phyloP scores from a whole-genome alignment of 1,140 invertebrate genomes.

The Heliothis virescens region DNA sequence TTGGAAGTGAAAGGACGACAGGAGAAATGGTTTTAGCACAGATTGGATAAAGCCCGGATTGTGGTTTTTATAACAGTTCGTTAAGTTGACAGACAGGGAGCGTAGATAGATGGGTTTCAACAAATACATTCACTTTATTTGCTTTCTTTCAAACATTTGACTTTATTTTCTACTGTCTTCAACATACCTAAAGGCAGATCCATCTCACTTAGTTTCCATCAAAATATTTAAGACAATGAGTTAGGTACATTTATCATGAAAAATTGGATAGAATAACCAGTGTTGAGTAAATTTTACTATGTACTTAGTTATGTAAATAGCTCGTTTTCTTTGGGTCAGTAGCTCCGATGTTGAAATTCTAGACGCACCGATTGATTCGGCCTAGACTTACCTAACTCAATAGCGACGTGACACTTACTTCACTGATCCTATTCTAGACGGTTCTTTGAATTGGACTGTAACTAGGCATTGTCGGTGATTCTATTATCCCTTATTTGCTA shows the following conservation, averaged over 20 bases:
- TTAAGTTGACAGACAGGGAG: constrained; percentile 18
- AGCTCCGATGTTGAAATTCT: neutral
- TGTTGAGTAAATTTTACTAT: neutral
- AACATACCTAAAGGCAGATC: no score
- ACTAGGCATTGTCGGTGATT: constrained; percentile 11
- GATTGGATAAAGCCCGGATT: constrained; percentile 39
- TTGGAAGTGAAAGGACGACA: constrained; percentile 42
- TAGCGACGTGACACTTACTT: constrained; percentile 7
- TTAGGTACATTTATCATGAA: no score
- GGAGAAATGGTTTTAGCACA: constrained; percentile 27
- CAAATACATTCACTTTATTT: no score
- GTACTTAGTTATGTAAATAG: neutral
- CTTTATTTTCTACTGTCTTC: no score
- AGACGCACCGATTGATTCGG: neutral
- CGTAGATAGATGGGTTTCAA: neutral
- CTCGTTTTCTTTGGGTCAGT: neutral
- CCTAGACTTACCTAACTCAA: constrained; percentile 21
- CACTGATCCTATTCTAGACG: constrained; percentile 8
- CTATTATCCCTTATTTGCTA: constrained; percentile 23
- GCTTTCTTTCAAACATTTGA: neutral
- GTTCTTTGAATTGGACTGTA: neutral
- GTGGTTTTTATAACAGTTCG: constrained; percentile 40
- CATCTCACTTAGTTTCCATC: no score
- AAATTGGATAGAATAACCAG: no score
- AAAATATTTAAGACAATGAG: no score